These are phyloP conservation scores for Podarcis raffonei DNA, from an alignment of 2,113 vertebrate species.

Conservation along the genomic window DNA sequence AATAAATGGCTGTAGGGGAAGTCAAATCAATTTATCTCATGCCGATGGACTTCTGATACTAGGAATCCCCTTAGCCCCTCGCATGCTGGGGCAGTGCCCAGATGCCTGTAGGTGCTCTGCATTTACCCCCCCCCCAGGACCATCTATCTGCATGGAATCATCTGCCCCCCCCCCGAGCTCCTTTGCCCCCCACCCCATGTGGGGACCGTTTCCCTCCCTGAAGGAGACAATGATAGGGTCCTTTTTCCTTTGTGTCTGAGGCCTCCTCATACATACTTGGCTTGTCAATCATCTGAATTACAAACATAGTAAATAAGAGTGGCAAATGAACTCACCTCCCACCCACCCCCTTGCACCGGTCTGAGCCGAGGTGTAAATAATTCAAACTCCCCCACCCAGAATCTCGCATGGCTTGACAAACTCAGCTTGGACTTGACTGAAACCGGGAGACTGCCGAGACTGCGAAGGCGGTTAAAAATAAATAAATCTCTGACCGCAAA, in stretches of 20 bases:
- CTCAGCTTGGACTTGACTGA: not conserved
- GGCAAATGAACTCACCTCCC: too few species aligned
- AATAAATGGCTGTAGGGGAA: slow-evolving; percentile 47
- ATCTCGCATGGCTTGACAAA: not conserved
- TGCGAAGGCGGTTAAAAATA: slow-evolving; percentile 9
- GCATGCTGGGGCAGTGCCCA: not conserved
- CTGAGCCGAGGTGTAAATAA: not conserved
- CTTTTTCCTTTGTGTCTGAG: not conserved
- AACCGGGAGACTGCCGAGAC: slow-evolving; percentile 48
- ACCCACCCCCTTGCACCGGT: too few species aligned
- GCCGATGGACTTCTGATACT: slow-evolving; percentile 3
- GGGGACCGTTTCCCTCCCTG: not conserved
- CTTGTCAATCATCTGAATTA: not conserved
- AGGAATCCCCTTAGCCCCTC: too few species aligned
- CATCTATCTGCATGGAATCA: too few species aligned
- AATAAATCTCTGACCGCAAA: slow-evolving; percentile 8
- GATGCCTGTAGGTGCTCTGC: not conserved
- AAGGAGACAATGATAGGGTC: not conserved
- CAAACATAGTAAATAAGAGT: not conserved
- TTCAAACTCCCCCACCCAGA: not conserved
- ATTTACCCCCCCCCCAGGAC: not conserved
- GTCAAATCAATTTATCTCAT: slow-evolving; percentile 24
- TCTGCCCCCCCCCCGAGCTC: too few species aligned
- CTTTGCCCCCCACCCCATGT: not conserved
- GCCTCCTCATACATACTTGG: too few species aligned